phyloP scores from a whole-genome alignment of 1,140 invertebrate species.

The Bombus terrestris region DNA sequence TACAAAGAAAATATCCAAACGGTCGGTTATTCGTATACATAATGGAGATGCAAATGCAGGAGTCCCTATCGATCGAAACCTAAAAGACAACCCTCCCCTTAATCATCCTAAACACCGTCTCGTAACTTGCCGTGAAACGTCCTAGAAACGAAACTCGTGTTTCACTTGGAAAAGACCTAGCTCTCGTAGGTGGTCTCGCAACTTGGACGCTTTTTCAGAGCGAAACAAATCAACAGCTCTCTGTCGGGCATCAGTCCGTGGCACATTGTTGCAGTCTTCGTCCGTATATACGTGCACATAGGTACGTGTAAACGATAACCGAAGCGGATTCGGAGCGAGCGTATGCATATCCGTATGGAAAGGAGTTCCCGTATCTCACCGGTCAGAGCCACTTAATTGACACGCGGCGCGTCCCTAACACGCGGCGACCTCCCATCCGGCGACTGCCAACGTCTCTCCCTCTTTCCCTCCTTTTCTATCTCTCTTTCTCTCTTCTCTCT shows the following conservation, averaged over 20 bases:
- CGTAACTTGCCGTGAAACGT: too few species aligned
- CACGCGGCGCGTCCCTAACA: slow-evolving; percentile 81
- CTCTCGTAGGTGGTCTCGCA: slow-evolving; percentile 2
- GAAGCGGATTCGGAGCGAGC: slow-evolving; percentile 51
- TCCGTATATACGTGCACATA: neutral
- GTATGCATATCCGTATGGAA: slow-evolving; percentile 78
- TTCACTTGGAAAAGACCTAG: neutral
- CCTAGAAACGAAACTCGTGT: too few species aligned
- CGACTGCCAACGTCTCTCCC: slow-evolving; percentile 5
- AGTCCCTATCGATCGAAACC: too few species aligned
- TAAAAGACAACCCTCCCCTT: too few species aligned
- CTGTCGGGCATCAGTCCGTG: slow-evolving; percentile 18
- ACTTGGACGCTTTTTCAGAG: neutral
- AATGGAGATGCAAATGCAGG: too few species aligned
- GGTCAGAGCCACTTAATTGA: slow-evolving; percentile 82
- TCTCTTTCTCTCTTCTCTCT: slow-evolving; percentile 2
- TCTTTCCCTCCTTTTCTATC: slow-evolving; percentile 8
- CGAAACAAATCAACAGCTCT: slow-evolving; percentile 17
- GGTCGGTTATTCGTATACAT: too few species aligned
- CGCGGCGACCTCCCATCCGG: slow-evolving; percentile 79
- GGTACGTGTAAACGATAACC: slow-evolving; percentile 41
- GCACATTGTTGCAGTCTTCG: neutral
- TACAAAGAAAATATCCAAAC: too few species aligned
- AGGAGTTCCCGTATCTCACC: slow-evolving; percentile 81
- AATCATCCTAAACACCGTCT: too few species aligned